A percentile compares a stretch with the other conserved stretches of the same genome.
phyloP scores from a whole-genome alignment of 92 coral and sea anemone species.

The Metridium senile region DNA sequence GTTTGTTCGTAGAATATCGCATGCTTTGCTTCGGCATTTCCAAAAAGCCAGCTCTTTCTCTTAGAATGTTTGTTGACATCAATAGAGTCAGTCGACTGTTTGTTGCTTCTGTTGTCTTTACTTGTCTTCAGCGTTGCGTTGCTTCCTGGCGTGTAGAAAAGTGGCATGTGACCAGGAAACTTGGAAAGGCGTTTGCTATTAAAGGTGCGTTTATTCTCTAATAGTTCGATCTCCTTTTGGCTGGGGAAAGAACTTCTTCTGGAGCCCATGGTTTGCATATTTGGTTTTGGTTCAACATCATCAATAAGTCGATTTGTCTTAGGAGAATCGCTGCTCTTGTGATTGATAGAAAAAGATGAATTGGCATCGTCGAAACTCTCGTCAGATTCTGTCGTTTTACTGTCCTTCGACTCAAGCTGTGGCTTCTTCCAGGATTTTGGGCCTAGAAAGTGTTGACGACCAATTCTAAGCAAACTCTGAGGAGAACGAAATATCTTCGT shows the following conservation, averaged over 20 bases:
- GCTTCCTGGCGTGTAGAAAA: constrained; percentile 28
- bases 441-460: constrained; percentile 27
- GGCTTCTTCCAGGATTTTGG: constrained; percentile 26
- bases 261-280: neutral
- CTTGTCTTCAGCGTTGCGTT: neutral
- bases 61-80: neutral
- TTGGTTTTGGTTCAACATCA: neutral
- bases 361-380: constrained; percentile 11
- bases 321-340: neutral
- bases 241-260: constrained; percentile 19
- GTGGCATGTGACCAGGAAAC: constrained; percentile 21
- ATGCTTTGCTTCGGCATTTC: neutral
- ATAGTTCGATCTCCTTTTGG: neutral
- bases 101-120: constrained; percentile 13
- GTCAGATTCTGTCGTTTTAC: constrained; percentile 17
- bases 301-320: neutral
- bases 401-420: neutral
- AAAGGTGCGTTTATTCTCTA: neutral
- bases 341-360: neutral
- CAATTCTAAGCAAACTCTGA: constrained; percentile 19
- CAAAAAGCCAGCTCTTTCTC: neutral
- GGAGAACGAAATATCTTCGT: constrained; percentile 13
- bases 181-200: neutral
- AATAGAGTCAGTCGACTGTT: neutral
- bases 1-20: constrained; percentile 13